These are phyloP conservation scores for Hemichromis elongatus DNA, from an alignment of 2,113 vertebrate species.

Conservation along the genomic window DNA sequence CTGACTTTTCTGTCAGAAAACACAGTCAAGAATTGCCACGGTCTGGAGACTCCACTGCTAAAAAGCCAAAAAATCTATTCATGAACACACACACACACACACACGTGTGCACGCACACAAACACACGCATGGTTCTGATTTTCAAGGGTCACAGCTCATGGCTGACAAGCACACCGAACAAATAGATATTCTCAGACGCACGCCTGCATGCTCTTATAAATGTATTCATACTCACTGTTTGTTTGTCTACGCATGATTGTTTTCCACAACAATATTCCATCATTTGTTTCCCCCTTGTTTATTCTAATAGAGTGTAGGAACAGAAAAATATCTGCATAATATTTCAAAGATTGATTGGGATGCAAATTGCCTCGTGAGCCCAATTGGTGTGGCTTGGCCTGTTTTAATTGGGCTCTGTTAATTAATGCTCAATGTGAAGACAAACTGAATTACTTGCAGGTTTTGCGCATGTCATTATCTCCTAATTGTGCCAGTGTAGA, in stretches of 20 bases:
- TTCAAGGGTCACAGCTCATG: not conserved
- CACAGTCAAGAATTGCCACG: not conserved
- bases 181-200: conserved; percentile 13
- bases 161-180: not conserved
- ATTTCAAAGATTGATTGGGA: conserved; percentile 65
- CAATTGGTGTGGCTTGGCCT: conserved; percentile 58
- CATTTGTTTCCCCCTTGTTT: conserved; percentile 53
- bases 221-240: conserved; percentile 42
- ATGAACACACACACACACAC: not conserved
- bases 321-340: conserved; percentile 39
- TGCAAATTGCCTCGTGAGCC: conserved; percentile 65
- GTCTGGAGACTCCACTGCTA: not conserved
- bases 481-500: conserved; percentile 51
- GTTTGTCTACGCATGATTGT: conserved; percentile 42
- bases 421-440: conserved; percentile 66
- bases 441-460: conserved; percentile 66
- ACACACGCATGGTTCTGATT: not conserved
- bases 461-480: conserved; percentile 65
- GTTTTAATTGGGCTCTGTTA: conserved; percentile 73
- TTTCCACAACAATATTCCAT: conserved; percentile 36
- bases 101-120: not conserved
- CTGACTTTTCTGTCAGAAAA: not conserved
- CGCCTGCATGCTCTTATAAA: conserved; percentile 8
- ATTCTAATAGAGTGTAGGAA: conserved; percentile 44
- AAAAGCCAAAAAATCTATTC: not conserved